A percentile compares a stretch with the other conserved stretches of the same genome.
phyloP scores from a whole-genome alignment of 2,113 vertebrate species.

The Corythoichthys intestinalis region DNA sequence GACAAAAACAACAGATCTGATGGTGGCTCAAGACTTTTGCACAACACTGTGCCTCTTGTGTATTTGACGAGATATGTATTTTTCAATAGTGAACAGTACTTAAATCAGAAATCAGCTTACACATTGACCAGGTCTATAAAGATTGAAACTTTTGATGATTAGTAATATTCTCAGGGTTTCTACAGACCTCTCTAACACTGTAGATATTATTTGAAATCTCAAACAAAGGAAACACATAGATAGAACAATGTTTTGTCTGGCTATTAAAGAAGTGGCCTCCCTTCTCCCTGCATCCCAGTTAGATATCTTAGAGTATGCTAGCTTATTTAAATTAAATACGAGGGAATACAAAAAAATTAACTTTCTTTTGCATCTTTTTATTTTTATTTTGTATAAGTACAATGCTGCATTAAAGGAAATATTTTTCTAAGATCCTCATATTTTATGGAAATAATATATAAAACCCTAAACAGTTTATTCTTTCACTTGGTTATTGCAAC shows the following conservation, averaged over 20 bases:
- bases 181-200: conserved; percentile 24
- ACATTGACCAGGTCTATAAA: conserved; percentile 4
- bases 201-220: neutral
- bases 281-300: neutral
- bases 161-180: conserved; percentile 55
- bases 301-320: conserved; percentile 5
- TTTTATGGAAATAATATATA: conserved; percentile 57
- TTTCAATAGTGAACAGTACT: conserved; percentile 5
- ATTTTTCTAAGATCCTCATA: conserved; percentile 75
- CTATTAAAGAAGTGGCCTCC: conserved; percentile 6
- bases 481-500: conserved; percentile 21
- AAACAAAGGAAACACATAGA: conserved; percentile 16
- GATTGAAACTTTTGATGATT: conserved; percentile 22
- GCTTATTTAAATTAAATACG: conserved; percentile 14
- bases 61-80: conserved; percentile 2
- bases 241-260: neutral
- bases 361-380: conserved; percentile 47
- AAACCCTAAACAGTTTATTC: conserved; percentile 43
- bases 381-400: conserved; percentile 62
- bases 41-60: neutral
- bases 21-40: neutral
- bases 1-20: neutral
- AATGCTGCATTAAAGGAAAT: conserved; percentile 72
- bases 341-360: conserved; percentile 10
- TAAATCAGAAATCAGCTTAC: conserved; percentile 2